A percentile compares a stretch with the other conserved stretches of the same genome.
Evolutionary conservation across 2,888 invertebrate species (phyloP).

Genomic region (Tryphoninae sp.): DNA sequence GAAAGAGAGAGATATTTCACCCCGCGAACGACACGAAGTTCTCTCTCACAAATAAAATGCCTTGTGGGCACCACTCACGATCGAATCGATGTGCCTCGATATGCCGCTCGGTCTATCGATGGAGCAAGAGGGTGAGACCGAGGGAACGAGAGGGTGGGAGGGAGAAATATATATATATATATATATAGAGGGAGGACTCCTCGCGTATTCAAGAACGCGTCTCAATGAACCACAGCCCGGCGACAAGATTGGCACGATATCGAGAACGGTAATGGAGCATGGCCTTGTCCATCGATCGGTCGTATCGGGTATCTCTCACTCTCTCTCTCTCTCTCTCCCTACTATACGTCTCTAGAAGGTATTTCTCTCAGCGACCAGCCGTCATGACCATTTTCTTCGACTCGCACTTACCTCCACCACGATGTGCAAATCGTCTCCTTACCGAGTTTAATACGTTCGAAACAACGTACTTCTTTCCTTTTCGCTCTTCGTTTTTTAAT

Average conservation of each 20-base stretch:
- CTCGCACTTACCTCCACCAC: neutral
- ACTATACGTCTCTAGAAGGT: too few relatives aligned
- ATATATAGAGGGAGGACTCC: constrained; percentile 17
- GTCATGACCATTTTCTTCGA: constrained; percentile 13
- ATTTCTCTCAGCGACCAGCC: constrained; percentile 6
- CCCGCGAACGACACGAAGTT: constrained; percentile 16
- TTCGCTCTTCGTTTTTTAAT: neutral
- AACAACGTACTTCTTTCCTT: neutral
- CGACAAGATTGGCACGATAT: constrained; percentile 68
- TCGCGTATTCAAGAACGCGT: constrained; percentile 62
- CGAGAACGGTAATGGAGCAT: constrained; percentile 62
- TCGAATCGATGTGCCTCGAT: constrained; percentile 42
- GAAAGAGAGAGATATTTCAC: too few relatives aligned
- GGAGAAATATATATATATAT: neutral
- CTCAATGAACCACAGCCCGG: constrained; percentile 70
- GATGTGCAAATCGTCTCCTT: neutral
- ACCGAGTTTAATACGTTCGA: neutral
- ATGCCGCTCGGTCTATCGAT: constrained; percentile 18
- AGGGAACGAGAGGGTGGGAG: neutral
- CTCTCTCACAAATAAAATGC: constrained; percentile 26
- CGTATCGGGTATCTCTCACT: constrained; percentile 47
- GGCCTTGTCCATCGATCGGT: constrained; percentile 58
- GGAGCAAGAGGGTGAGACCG: neutral
- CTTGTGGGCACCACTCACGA: constrained; percentile 31
- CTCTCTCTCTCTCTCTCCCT: neutral